phyloP scores from a whole-genome alignment of 2,113 vertebrate species.

The Myotis brandtii region DNA sequence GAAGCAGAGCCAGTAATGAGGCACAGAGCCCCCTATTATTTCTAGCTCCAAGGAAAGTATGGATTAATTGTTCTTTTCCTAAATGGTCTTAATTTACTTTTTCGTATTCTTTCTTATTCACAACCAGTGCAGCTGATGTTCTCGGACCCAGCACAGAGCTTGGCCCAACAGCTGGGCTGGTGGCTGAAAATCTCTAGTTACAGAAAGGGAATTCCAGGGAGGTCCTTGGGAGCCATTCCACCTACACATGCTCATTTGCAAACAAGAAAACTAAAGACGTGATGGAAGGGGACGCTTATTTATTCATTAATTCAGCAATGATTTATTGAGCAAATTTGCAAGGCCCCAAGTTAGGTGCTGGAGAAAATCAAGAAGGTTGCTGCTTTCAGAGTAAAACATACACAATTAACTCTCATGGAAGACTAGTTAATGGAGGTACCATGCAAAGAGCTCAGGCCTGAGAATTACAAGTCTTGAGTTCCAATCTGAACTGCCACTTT shows the following conservation, averaged over 20 bases:
- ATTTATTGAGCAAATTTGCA: slow-evolving; percentile 34
- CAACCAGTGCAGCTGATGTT: neutral
- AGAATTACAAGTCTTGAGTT: neutral
- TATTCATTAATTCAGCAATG: slow-evolving; percentile 19
- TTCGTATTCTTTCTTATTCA: slow-evolving; percentile 19
- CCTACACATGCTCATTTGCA: slow-evolving; percentile 5
- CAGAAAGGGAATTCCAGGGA: neutral
- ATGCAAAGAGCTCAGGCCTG: neutral
- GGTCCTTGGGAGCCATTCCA: neutral
- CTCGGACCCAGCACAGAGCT: neutral
- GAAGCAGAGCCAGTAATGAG: neutral
- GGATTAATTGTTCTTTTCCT: slow-evolving; percentile 47
- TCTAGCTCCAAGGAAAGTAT: neutral
- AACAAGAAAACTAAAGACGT: neutral
- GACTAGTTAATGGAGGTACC: neutral
- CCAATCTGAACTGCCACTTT: neutral
- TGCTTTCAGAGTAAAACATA: neutral
- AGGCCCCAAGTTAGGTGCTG: neutral
- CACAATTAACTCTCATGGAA: neutral
- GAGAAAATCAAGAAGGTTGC: neutral
- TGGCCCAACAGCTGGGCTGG: neutral
- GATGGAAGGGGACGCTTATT: neutral
- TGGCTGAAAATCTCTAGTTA: neutral
- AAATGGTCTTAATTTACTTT: slow-evolving; percentile 46
- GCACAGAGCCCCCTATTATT: slow-evolving; percentile 51